Evolutionary conservation across 2,113 vertebrate genomes (phyloP).

Genomic region (Speoplatyrhinus poulsoni): DNA sequence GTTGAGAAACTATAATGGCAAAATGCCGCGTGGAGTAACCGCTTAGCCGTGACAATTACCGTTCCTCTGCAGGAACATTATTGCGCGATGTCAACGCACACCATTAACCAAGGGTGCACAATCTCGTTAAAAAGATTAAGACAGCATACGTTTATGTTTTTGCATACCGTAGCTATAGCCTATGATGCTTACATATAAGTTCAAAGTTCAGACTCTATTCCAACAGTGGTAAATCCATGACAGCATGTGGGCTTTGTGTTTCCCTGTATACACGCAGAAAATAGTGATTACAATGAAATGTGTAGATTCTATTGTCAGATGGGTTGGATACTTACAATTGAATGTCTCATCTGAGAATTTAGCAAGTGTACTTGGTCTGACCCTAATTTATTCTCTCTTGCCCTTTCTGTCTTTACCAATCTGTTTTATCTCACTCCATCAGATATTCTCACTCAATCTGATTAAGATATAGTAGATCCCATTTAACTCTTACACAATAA

Average conservation of each 20-base stretch:
- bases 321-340: background rate
- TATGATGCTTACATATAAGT: too few species aligned
- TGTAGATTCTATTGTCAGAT: background rate
- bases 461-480: too few species aligned
- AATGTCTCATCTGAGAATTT: background rate
- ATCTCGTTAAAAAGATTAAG: too few species aligned
- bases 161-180: too few species aligned
- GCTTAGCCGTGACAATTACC: too few species aligned
- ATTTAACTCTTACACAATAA: too few species aligned
- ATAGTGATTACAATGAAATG: background rate
- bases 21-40: too few species aligned
- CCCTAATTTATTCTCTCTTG: background rate
- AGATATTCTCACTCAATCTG: background rate
- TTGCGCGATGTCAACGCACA: too few species aligned
- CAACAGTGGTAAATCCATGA: background rate
- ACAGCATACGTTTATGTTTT: too few species aligned
- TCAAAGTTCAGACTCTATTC: background rate
- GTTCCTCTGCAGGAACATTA: too few species aligned
- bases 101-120: too few species aligned
- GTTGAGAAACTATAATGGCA: too few species aligned
- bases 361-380: slow-evolving; percentile 3
- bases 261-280: background rate
- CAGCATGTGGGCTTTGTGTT: background rate
- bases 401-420: slow-evolving; percentile 10
- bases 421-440: background rate